Evolutionary conservation across 2,888 invertebrate genomes (phyloP).

Genomic region (Prosapia bicincta): DNA sequence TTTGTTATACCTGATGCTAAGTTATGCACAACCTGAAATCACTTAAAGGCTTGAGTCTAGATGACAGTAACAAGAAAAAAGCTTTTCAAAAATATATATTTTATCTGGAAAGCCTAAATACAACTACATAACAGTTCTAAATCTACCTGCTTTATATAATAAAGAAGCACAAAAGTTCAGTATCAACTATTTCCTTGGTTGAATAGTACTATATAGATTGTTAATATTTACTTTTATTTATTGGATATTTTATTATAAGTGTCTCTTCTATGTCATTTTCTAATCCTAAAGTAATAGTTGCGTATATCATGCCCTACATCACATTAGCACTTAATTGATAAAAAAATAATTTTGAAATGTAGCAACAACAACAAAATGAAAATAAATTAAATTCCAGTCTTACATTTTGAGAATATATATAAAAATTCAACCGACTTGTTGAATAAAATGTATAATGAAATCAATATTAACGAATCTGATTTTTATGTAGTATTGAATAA

Average conservation of each 20-base stretch:
- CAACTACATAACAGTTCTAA: neutral
- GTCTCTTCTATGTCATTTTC: neutral
- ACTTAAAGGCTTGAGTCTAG: neutral
- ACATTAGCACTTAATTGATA: neutral
- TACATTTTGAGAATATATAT: too few species aligned
- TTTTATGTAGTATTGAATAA: too few species aligned
- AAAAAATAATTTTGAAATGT: neutral
- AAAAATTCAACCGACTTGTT: too few species aligned
- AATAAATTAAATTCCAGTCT: too few species aligned
- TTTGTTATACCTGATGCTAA: too few species aligned
- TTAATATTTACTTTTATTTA: neutral
- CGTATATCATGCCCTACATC: neutral
- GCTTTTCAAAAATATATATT: neutral
- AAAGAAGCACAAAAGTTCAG: neutral
- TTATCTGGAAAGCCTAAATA: neutral
- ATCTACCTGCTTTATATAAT: neutral
- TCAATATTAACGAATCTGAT: too few species aligned
- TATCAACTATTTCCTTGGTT: neutral
- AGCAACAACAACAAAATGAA: neutral
- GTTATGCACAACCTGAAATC: neutral
- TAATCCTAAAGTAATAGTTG: neutral
- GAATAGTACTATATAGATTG: neutral
- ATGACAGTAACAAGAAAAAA: neutral
- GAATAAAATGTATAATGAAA: too few species aligned
- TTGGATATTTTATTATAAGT: neutral